Evolutionary conservation across 2,888 invertebrate genomes (phyloP).

Genomic region (Drosophila siamana): DNA sequence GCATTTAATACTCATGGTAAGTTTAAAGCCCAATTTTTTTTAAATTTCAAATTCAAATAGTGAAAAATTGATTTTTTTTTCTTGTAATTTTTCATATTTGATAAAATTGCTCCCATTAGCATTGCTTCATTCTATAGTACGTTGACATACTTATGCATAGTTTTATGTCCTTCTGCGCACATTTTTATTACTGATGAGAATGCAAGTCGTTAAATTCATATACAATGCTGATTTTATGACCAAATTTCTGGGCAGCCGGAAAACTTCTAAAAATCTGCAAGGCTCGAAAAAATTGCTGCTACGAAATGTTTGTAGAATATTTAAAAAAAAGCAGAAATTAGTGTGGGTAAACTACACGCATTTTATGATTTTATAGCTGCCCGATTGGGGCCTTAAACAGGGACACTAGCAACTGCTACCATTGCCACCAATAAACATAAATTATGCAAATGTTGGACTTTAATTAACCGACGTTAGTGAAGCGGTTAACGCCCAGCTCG

Average conservation of each 20-base stretch:
- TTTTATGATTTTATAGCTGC: slow-evolving; percentile 53
- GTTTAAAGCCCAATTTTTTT: neutral
- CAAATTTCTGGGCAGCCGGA: slow-evolving; percentile 3
- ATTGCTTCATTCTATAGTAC: slow-evolving; percentile 5
- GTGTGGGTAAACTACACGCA: slow-evolving; percentile 24
- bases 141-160: slow-evolving; percentile 8
- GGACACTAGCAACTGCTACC: neutral
- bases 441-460: slow-evolving; percentile 74
- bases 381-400: slow-evolving; percentile 26
- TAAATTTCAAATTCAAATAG: neutral
- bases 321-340: slow-evolving; percentile 1
- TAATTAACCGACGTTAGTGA: slow-evolving; percentile 61
- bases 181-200: slow-evolving; percentile 63
- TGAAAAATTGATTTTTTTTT: neutral
- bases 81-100: slow-evolving; percentile 7
- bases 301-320: slow-evolving; percentile 27
- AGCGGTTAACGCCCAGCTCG: slow-evolving; percentile 38
- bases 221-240: slow-evolving; percentile 42
- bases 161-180: slow-evolving; percentile 23
- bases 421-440: slow-evolving; percentile 62
- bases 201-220: slow-evolving; percentile 60
- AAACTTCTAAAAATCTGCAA: slow-evolving; percentile 11
- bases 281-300: slow-evolving; percentile 6
- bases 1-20: neutral
- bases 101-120: slow-evolving; percentile 1